Evolutionary conservation across 2,113 vertebrate species (phyloP), one percentile per base, ranked within the genome.

Genomic region (Eublepharis macularius): DNA sequence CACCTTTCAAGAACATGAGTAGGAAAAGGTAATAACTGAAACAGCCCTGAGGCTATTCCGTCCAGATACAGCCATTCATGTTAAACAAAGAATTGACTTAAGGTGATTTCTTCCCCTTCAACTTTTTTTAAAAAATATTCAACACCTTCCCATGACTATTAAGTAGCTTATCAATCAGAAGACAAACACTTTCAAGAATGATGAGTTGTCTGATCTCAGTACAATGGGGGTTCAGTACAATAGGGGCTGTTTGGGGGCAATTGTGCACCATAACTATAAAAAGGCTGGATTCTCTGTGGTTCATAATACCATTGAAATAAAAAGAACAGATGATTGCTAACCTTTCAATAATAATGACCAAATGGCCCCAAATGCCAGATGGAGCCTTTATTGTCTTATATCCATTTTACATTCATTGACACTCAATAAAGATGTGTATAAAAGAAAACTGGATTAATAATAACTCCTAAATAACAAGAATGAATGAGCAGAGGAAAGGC

Each of bases 381-480:
- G 6, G 68, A 84, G 26, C 63, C 29, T 68, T 86, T 90, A 79
- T 87, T 91, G 81, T 83, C 24, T 86, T 86, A 2, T 43, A 0
- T 34, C 76, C 17, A 80, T 81, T 89, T 93, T 86, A 54, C 72
- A 63, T 86, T 81, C 86, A 89, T 87, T 73, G 65, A 79, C 36
- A 72, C 26, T 39, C 21, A 34, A 19, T 72, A 83, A 90, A 91
- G 39, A 32, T 36, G 34, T 3, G 80, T 85, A 87, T 84, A 73
- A 86, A 88, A 41, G 4, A 84, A 54, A 91, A 84, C 57, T 89
- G 70, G 2, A 85, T 89, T 81, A 86, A 90, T 84, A 1, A 34
- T 68, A 83, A 29, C 6, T 75, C 81, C 2, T 80, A 85, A 76
- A 88, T 16, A 92, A 51, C 1, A 87, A 86, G n/a, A 82, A 90